phyloP scores from a whole-genome alignment of 2,888 invertebrate species.

The Himalopsyche tibetana region DNA sequence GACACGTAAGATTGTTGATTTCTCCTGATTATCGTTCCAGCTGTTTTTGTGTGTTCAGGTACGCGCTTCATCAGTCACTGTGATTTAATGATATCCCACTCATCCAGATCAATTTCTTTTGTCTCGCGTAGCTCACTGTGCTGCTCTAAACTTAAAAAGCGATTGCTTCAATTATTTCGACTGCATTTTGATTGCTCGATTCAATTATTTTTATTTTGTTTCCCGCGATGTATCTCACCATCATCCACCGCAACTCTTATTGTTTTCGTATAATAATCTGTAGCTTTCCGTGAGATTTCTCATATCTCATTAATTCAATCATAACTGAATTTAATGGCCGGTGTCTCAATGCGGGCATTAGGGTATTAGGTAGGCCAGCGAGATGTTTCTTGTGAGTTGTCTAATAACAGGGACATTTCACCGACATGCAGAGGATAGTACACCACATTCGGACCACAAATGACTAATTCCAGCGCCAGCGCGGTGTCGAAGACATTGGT shows the following conservation, averaged over 20 bases:
- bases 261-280: slow-evolving; percentile 3
- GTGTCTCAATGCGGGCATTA: background rate
- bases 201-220: slow-evolving; percentile 4
- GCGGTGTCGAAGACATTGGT: background rate
- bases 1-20: too few relatives aligned
- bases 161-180: slow-evolving; percentile 16
- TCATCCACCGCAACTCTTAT: background rate
- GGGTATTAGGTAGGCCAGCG: background rate
- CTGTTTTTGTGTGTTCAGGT: background rate
- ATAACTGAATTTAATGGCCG: background rate
- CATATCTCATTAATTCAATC: slow-evolving; percentile 18
- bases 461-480: background rate
- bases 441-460: background rate
- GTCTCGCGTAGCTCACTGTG: background rate
- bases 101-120: background rate
- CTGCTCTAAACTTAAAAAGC: background rate
- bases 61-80: background rate
- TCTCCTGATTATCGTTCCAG: background rate
- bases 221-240: slow-evolving; percentile 13
- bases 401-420: slow-evolving; percentile 24
- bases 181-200: background rate
- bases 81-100: background rate
- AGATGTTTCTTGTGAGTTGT: background rate
- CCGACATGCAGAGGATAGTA: slow-evolving; percentile 1
- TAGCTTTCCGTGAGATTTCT: slow-evolving; percentile 13